Base-by-base conservation (phyloP, 2,888 invertebrate genomes). In the Notocelia uddmanniana region DNA sequence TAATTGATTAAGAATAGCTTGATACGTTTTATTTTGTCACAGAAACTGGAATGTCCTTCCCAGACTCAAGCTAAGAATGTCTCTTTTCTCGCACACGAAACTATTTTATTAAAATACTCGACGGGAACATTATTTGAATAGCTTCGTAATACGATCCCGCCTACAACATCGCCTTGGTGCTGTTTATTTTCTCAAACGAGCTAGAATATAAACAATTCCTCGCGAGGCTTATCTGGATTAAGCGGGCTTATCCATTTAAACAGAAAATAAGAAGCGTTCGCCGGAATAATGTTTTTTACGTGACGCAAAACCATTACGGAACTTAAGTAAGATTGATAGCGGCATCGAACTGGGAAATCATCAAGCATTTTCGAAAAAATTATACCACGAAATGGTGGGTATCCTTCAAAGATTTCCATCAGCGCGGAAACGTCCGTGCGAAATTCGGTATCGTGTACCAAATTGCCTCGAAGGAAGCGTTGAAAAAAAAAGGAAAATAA, bases 371-470 rank as follows among this genome's bases (percentile, higher is more conserved):
- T 68, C 76, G 75, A 73, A 77, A 77, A 78, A 75, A 77, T 75
- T 76, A 75, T 75, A 77, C 68, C 73, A 74, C 76, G 79, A 78
- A 81, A 80, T 80, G 80, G 80, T 81, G 83, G 84, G 83, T 88
- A 88, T 91, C 87, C 87, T 88, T 89, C 89, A 89, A 89, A 91
- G 92, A 92, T 92, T 91, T 88, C 87, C 88, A 91, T 91, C 91
- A 87, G 85, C 78, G 85, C 84, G 89, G 89, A 91, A 90, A 88
- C 83, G 85, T 85, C 83, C 84, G 83, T 84, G 85, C 82, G 81
- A 86, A 85, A 88, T 74, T 74, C 73, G 68, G 88, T 89, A 87
- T 89, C 90, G 90, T 89, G 88, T 87, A 89, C 89, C 85, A 88
- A 92, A 92, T 91, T 89, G 86, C 88, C 85, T 87, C 78, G 68